Evolutionary conservation across 2,797 vertebrate species (phyloP).

Genomic region (Falco berigora): DNA sequence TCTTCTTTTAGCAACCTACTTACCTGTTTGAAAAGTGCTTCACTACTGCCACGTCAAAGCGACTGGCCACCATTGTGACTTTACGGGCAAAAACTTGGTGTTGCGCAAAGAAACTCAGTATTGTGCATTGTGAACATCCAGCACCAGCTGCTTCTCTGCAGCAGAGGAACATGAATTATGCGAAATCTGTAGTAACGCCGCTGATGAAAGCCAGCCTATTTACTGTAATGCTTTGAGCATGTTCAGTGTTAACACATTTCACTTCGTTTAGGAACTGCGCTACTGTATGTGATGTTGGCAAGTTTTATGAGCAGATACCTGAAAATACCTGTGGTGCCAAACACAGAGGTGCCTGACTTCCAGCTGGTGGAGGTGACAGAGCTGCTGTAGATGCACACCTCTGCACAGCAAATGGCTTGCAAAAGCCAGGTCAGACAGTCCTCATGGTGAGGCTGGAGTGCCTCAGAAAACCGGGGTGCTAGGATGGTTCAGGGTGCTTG

Average conservation of each 20-base stretch:
- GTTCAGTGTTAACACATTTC: background rate
- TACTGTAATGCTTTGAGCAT: background rate
- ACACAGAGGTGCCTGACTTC: background rate
- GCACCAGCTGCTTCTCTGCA: rapidly evolving
- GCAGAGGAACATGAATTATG: rapidly evolving
- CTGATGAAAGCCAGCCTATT: background rate
- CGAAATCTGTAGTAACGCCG: background rate
- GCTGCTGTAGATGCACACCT: background rate
- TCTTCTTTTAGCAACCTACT: background rate
- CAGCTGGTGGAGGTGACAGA: background rate
- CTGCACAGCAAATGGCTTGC: background rate
- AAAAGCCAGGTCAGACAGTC: background rate
- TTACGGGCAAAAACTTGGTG: background rate
- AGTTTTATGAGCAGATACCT: background rate
- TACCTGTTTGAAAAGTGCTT: background rate
- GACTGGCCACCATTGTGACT: rapidly evolving
- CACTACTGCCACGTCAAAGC: background rate
- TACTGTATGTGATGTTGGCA: background rate
- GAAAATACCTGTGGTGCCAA: background rate
- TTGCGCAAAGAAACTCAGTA: background rate
- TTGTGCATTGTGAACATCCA: rapidly evolving
- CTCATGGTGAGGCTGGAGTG: background rate
- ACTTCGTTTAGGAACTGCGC: background rate
- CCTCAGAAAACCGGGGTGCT: background rate
- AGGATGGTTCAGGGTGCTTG: background rate